Base-by-base conservation (phyloP, 2,113 vertebrate species). In the Thermophis baileyi region DNA sequence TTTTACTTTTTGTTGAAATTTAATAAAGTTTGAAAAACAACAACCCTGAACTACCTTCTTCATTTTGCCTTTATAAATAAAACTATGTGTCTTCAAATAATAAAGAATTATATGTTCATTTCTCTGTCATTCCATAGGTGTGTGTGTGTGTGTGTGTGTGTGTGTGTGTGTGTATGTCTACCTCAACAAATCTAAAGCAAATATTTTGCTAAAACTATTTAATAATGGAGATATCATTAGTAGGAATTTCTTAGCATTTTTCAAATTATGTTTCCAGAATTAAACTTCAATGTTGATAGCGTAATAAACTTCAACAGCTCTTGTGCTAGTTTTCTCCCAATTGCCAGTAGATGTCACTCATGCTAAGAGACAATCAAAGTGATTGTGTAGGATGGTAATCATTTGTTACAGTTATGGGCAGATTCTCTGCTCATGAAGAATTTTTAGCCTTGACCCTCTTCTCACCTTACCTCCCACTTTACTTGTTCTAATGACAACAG, bases 261-360 rank as follows among this genome's bases (percentile, higher is more conserved):
- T 88, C 54, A 3, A 7, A 5, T 91, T 46, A 85, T 85, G n/a
- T 44, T 85, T 30, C 60, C 89, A 94, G 74, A 93, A 89, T 93
- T 18, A 81, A 85, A 88, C 25, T 40, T 35, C 63, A 47, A 50
- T 5, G 25, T 53, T 16, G 24, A n/a, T 30, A 2, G 1, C 1
- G 3, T 10, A 40, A 1, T 27, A 87, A 91, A 11, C 89, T 18
- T 22, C 0, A 0, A 44, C 4, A 81, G 35, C 35, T 44, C 35
- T 81, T 1, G 54, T 6, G 20, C 25, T 74, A 12, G 92, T 89
- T 90, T 93, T 40, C 50, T 47, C 6, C 12, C 3, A 11, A 53
- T 88, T 89, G 88, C 96, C 96, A 95, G 96, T 94, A 98, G 97
- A 95, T 97, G 97, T 95, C 97, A 97, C 91, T 95, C 88, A 91